A percentile compares a stretch with the other conserved stretches of the same genome.
Conservation (phyloP, 2,113 vertebrate genomes). For the Xenopus laevis region DNA sequence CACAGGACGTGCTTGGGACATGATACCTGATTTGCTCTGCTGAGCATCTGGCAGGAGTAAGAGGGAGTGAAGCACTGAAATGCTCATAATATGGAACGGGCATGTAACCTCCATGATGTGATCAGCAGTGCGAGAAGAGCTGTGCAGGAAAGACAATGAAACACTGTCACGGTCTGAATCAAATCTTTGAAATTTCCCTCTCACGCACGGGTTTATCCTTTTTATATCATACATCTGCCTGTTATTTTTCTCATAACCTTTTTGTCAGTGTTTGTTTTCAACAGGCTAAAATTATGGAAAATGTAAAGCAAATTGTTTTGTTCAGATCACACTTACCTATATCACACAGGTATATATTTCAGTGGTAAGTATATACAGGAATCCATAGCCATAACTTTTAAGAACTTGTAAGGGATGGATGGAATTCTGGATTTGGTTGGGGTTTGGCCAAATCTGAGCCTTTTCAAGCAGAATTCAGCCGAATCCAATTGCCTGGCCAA, state of each 20-base stretch:
- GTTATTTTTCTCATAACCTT: no score
- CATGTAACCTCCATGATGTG: conserved; percentile 41
- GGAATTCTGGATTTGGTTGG: no score
- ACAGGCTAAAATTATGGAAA: background rate
- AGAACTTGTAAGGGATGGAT: no score
- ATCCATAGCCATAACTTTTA: no score
- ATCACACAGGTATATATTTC: no score
- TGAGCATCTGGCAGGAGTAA: conserved; percentile 42
- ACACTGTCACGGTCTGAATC: conserved; percentile 16
- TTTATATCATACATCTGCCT: background rate
- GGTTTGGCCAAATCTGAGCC: no score
- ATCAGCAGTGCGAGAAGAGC: conserved; percentile 39
- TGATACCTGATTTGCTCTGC: conserved; percentile 34
- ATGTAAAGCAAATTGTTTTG: no score
- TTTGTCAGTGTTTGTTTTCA: no score
- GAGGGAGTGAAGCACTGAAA: conserved; percentile 20
- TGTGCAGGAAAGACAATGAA: conserved; percentile 24
- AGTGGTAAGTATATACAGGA: no score
- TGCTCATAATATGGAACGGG: conserved; percentile 29
- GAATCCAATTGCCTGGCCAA: no score
- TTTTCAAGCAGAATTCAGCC: no score
- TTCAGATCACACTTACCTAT: no score
- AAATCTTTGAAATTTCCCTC: conserved; percentile 9
- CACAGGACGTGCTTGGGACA: conserved; percentile 29
- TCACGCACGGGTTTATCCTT: background rate